These are phyloP conservation scores for Todus mexicanus DNA, from an alignment of 2,797 vertebrate genomes.

Conservation along the genomic window DNA sequence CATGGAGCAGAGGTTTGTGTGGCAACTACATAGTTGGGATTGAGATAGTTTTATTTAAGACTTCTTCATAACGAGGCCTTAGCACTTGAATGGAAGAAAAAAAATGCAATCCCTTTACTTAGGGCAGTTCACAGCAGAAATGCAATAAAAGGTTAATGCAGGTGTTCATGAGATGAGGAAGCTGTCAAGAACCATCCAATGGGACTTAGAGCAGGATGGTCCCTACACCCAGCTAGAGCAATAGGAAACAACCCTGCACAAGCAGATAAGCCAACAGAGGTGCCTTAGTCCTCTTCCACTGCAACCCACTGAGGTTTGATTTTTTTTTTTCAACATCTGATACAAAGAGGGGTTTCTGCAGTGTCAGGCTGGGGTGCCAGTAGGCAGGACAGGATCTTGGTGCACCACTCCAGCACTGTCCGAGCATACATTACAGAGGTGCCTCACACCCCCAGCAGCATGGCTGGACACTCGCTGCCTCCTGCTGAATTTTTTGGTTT, in stretches of 20 bases:
- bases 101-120: neutral
- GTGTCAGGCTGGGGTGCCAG: neutral
- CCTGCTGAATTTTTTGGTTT: accelerated
- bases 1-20: neutral
- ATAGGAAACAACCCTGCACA: accelerated
- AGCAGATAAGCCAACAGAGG: neutral
- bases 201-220: neutral
- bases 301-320: neutral
- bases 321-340: neutral
- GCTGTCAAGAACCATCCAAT: neutral
- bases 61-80: neutral
- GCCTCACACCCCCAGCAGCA: accelerated
- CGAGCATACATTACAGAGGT: accelerated
- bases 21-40: neutral
- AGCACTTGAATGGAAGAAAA: neutral
- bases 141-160: neutral
- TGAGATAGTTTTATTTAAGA: neutral
- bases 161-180: neutral
- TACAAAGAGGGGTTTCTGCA: accelerated
- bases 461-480: neutral
- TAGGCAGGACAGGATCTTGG: neutral
- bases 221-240: neutral
- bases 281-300: neutral
- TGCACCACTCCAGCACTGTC: neutral
- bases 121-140: neutral